Evolutionary conservation across 2,113 vertebrate genomes (phyloP).

Genomic region (Nannobrachium achirus): DNA sequence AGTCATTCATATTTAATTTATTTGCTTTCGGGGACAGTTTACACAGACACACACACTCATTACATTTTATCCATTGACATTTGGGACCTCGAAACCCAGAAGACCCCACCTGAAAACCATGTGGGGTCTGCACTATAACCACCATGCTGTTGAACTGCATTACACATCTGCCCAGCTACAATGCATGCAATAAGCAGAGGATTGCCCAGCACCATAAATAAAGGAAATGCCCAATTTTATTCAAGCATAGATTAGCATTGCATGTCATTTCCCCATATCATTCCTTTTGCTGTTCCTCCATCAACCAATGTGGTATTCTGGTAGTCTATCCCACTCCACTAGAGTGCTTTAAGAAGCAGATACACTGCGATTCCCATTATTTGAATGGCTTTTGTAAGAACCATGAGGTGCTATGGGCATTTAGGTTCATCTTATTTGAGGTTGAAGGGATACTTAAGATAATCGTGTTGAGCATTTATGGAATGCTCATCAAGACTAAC

Average conservation of each 20-base stretch:
- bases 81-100: neutral
- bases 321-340: neutral
- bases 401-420: neutral
- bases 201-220: neutral
- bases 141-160: neutral
- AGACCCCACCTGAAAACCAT: neutral
- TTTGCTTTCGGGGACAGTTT: constrained; percentile 34
- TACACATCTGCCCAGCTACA: neutral
- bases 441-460: constrained; percentile 40
- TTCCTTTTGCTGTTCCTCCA: neutral
- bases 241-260: neutral
- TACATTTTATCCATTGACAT: constrained; percentile 13
- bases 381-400: constrained; percentile 34
- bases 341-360: neutral
- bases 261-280: neutral
- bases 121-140: neutral
- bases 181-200: neutral
- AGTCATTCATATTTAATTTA: constrained; percentile 48
- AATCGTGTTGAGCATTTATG: constrained; percentile 7
- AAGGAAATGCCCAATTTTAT: neutral
- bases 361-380: constrained; percentile 35
- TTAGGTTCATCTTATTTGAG: constrained; percentile 3
- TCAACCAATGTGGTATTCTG: neutral
- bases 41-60: constrained; percentile 34
- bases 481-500: constrained; percentile 14